Conservation (phyloP, 2,113 vertebrate species). For the Heteronetta atricapilla region DNA sequence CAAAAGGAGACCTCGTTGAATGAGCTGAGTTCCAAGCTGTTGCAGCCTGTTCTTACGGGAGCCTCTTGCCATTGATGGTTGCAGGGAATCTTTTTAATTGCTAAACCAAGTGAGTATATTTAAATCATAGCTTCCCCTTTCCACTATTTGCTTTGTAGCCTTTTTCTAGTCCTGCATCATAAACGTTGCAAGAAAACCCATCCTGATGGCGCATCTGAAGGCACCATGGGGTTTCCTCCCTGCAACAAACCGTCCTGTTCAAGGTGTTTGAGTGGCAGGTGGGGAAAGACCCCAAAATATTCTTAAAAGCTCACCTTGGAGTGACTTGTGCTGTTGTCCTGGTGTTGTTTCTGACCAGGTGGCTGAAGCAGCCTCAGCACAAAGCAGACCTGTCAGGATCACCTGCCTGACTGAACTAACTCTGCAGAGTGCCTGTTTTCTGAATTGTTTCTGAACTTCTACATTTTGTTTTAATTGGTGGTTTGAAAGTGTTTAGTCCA, state of each 20-base stretch:
- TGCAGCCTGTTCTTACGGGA: neutral
- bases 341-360: neutral
- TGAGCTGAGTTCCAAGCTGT: neutral
- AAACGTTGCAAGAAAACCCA: neutral
- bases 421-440: neutral
- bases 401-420: neutral
- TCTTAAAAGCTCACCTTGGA: neutral
- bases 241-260: neutral
- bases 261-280: neutral
- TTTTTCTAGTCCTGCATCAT: neutral
- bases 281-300: neutral
- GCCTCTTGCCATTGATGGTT: neutral
- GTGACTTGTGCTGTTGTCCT: neutral
- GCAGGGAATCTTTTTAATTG: neutral
- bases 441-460: neutral
- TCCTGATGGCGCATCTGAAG: rapidly evolving
- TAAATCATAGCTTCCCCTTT: neutral
- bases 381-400: neutral
- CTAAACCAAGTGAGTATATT: neutral
- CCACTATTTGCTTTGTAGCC: neutral
- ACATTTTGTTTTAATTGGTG: neutral
- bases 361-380: neutral
- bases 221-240: neutral
- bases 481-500: neutral
- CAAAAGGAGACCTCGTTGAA: neutral